Evolutionary conservation across 2,797 vertebrate species (phyloP).

Genomic region (Danio tinwini): DNA sequence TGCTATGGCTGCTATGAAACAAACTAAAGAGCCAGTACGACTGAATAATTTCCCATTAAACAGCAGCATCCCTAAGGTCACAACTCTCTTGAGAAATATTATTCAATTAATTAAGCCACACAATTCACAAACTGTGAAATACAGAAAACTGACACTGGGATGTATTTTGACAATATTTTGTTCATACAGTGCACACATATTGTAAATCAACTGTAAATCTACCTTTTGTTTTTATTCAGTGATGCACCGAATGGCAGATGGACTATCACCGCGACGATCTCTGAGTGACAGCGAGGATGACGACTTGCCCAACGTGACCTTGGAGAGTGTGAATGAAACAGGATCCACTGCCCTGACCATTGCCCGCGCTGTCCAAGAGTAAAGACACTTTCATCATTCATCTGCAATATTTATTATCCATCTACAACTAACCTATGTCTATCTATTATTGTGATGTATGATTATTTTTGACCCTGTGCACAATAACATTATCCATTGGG

Average conservation of each 20-base stretch:
- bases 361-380: constrained; percentile 91
- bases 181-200: neutral
- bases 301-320: constrained; percentile 90
- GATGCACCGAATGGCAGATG: constrained; percentile 49
- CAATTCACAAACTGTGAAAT: neutral
- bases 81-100: neutral
- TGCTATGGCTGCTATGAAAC: neutral
- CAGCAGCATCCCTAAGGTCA: neutral
- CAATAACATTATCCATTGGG: neutral
- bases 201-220: constrained; percentile 3
- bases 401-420: constrained; percentile 12
- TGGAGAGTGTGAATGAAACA: constrained; percentile 91
- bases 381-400: constrained; percentile 73
- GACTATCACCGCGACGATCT: constrained; percentile 58
- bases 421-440: neutral
- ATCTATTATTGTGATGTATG: constrained; percentile 1
- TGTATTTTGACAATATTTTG: neutral
- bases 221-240: constrained; percentile 45
- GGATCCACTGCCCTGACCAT: constrained; percentile 90
- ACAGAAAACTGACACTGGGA: neutral
- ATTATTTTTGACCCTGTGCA: neutral
- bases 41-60: neutral
- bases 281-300: constrained; percentile 88
- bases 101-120: neutral
- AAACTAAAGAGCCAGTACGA: neutral